Conservation (phyloP, 2,888 invertebrate genomes). For the Drosophila formosana region DNA sequence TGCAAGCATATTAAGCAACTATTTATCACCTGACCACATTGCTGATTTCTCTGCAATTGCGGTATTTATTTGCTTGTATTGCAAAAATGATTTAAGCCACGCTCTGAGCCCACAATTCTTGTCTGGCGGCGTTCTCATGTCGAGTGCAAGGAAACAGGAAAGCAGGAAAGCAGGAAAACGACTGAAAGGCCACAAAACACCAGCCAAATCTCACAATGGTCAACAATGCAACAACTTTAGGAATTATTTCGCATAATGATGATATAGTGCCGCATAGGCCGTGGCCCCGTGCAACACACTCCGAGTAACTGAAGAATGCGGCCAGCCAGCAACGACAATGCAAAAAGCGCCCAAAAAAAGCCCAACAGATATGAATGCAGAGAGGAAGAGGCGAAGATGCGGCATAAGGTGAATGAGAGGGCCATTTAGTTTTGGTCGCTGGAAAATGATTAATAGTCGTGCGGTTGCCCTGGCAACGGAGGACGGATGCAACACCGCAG, state of each 20-base stretch:
- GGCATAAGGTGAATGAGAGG: slow-evolving; percentile 53
- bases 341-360: slow-evolving; percentile 50
- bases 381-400: slow-evolving; percentile 12
- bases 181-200: slow-evolving; percentile 40
- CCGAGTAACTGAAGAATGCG: slow-evolving; percentile 49
- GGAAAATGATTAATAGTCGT: slow-evolving; percentile 79
- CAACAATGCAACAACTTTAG: slow-evolving; percentile 59
- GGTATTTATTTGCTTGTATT: too few relatives aligned
- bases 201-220: slow-evolving; percentile 43
- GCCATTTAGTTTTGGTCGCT: slow-evolving; percentile 76
- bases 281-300: slow-evolving; percentile 36
- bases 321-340: slow-evolving; percentile 60
- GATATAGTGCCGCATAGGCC: slow-evolving; percentile 71
- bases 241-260: slow-evolving; percentile 70
- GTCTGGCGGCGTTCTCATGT: slow-evolving; percentile 4
- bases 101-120: slow-evolving; percentile 1
- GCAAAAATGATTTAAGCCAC: slow-evolving; percentile 20
- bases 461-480: slow-evolving; percentile 50
- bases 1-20: not conserved
- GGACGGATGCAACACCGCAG: slow-evolving; percentile 61
- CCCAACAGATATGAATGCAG: slow-evolving; percentile 3
- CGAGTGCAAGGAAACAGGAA: not conserved
- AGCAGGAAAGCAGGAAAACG: slow-evolving; percentile 1
- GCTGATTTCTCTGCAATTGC: too few relatives aligned
- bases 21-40: too few relatives aligned